A percentile compares a stretch with the other conserved stretches of the same genome.
These are phyloP conservation scores for Phoxinus phoxinus DNA, from an alignment of 2,113 vertebrate species.

Conservation along the genomic window DNA sequence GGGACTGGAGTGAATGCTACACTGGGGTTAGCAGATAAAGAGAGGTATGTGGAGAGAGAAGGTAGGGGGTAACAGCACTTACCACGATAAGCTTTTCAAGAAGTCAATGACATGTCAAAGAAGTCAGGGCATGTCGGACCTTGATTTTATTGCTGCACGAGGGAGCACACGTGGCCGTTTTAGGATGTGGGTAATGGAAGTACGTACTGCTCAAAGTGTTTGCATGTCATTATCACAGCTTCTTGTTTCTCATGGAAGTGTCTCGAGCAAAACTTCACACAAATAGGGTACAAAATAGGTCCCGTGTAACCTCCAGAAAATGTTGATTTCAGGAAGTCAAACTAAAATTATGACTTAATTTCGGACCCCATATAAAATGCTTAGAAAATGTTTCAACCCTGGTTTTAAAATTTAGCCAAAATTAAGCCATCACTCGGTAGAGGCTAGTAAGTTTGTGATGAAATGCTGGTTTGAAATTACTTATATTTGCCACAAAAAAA, in stretches of 20 bases:
- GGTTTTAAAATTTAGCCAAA: not conserved
- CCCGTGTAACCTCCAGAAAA: not conserved
- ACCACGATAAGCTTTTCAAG: not conserved
- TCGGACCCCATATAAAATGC: too few relatives aligned
- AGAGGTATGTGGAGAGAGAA: not conserved
- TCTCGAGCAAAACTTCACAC: not conserved
- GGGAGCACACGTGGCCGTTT: constrained; percentile 23
- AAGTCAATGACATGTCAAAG: constrained; percentile 5
- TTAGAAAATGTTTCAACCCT: not conserved
- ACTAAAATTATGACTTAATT: too few relatives aligned
- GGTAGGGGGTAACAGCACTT: constrained; percentile 43
- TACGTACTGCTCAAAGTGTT: not conserved
- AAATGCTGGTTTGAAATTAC: not conserved
- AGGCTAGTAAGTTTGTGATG: not conserved
- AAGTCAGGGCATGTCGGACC: not conserved
- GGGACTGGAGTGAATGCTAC: constrained; percentile 4
- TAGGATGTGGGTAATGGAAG: not conserved
- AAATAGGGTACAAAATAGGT: not conserved
- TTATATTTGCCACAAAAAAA: not conserved
- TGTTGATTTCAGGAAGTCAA: not conserved
- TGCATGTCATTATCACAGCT: not conserved
- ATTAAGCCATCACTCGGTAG: not conserved
- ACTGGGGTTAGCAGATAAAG: not conserved
- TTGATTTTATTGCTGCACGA: not conserved
- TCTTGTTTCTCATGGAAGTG: not conserved